Percentiles rank a stretch among this genome's conserved stretches.
Conservation (phyloP, 2,797 vertebrate species). For the Onychomys leucogaster region DNA sequence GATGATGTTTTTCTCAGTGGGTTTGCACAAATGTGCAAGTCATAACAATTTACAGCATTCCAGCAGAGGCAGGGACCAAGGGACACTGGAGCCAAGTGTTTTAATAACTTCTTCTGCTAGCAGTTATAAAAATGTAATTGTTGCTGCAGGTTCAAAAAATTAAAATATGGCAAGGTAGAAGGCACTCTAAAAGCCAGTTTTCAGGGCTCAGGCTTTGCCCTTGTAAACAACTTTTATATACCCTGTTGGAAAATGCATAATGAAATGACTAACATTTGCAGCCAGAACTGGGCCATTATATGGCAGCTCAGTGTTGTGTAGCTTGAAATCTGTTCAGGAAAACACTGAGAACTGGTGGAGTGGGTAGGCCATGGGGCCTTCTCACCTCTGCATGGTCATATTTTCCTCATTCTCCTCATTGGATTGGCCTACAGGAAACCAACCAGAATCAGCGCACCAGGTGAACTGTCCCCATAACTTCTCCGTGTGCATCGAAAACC, state of each 20-base stretch:
- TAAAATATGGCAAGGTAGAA: slow-evolving; percentile 64
- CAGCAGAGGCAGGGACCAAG: slow-evolving; percentile 56
- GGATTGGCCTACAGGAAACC: not conserved
- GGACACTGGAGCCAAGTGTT: slow-evolving; percentile 46
- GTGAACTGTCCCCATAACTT: rapidly evolving
- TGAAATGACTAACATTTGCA: slow-evolving; percentile 76
- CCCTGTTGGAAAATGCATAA: slow-evolving; percentile 67
- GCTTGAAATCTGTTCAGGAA: slow-evolving; percentile 71
- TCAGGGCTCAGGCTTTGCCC: slow-evolving; percentile 61
- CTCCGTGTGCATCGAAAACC: not conserved
- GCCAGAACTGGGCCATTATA: slow-evolving; percentile 63
- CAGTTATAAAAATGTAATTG: slow-evolving; percentile 70
- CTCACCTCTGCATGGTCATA: not conserved
- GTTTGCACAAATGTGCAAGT: slow-evolving; percentile 46
- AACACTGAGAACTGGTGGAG: slow-evolving; percentile 39
- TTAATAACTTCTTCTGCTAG: slow-evolving; percentile 67
- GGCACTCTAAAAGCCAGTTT: slow-evolving; percentile 59
- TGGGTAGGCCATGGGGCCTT: not conserved
- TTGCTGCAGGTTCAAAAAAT: slow-evolving; percentile 68
- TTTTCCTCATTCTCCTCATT: not conserved
- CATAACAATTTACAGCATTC: slow-evolving; percentile 57
- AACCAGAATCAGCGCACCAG: not conserved
- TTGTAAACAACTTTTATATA: slow-evolving; percentile 80
- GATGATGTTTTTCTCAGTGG: slow-evolving; percentile 15
- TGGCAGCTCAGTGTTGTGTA: slow-evolving; percentile 57